Conservation (phyloP, 2,797 vertebrate species). For the Coluber constrictor region DNA sequence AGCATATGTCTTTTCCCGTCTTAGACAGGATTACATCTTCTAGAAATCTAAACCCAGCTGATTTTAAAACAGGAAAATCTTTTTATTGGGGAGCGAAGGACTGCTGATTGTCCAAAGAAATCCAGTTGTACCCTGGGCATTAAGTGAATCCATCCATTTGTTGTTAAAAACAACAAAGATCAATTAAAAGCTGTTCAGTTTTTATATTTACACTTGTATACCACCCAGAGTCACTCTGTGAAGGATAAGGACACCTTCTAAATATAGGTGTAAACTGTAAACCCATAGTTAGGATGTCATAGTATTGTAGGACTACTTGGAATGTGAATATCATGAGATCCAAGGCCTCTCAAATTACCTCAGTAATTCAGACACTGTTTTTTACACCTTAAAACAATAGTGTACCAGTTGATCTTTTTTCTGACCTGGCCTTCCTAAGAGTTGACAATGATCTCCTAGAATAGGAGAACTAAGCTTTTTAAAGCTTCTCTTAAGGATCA, state of each 20-base stretch:
- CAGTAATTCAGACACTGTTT: background rate
- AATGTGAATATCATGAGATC: background rate
- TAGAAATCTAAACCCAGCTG: constrained; percentile 62
- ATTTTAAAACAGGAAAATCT: constrained; percentile 53
- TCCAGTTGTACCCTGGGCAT: constrained; percentile 18
- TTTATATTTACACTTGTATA: background rate
- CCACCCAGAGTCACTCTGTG: background rate
- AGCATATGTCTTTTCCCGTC: constrained; percentile 56
- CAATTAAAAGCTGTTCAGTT: background rate
- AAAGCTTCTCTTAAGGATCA: background rate
- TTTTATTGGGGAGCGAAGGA: constrained; percentile 48
- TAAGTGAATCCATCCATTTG: constrained; percentile 43
- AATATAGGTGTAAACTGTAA: background rate
- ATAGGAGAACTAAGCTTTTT: background rate
- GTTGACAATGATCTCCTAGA: background rate
- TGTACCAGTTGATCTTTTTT: background rate
- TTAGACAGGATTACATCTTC: constrained; percentile 62
- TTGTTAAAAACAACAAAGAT: background rate
- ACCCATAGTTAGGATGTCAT: background rate
- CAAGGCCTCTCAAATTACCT: background rate
- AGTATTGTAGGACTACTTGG: background rate
- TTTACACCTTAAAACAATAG: background rate
- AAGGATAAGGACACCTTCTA: background rate
- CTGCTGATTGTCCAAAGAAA: constrained; percentile 20
- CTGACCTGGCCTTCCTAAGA: background rate